Conservation (phyloP, 1,140 invertebrate species). For the Pogonognathellus flavescens region DNA sequence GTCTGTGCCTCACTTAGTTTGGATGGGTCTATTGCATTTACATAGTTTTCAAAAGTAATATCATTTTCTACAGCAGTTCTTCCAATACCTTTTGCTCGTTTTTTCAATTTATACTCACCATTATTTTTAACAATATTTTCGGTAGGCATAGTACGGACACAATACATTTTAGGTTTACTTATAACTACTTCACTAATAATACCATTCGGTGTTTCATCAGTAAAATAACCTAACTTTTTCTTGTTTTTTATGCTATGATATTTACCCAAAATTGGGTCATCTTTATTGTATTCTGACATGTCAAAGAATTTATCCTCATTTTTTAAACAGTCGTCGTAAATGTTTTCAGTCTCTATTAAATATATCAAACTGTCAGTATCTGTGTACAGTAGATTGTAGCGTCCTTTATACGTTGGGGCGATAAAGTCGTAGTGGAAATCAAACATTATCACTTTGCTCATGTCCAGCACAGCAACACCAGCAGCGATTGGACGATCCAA, state of each 20-base stretch:
- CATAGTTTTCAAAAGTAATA: background rate
- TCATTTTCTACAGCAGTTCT: background rate
- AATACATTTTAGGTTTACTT: background rate
- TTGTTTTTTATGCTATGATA: background rate
- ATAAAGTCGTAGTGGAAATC: conserved; percentile 46
- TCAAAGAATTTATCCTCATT: conserved; percentile 2
- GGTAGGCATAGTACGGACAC: background rate
- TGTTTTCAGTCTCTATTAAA: conserved; percentile 27
- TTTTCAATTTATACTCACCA: background rate
- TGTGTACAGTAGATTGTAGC: background rate
- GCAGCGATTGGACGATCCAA: conserved; percentile 50
- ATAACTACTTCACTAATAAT: background rate
- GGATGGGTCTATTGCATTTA: background rate
- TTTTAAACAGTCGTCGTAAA: conserved; percentile 17
- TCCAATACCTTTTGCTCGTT: background rate
- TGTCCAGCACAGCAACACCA: conserved; percentile 27
- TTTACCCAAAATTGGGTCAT: background rate
- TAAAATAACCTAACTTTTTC: background rate
- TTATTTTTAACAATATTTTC: background rate
- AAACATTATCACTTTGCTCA: conserved; percentile 49
- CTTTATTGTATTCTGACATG: conserved; percentile 24
- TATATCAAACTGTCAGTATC: conserved; percentile 55
- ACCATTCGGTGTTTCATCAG: background rate
- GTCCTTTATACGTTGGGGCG: background rate
- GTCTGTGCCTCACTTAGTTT: background rate